Conservation (phyloP, 2,888 invertebrate species). For the Carterocephalus palaemon region DNA sequence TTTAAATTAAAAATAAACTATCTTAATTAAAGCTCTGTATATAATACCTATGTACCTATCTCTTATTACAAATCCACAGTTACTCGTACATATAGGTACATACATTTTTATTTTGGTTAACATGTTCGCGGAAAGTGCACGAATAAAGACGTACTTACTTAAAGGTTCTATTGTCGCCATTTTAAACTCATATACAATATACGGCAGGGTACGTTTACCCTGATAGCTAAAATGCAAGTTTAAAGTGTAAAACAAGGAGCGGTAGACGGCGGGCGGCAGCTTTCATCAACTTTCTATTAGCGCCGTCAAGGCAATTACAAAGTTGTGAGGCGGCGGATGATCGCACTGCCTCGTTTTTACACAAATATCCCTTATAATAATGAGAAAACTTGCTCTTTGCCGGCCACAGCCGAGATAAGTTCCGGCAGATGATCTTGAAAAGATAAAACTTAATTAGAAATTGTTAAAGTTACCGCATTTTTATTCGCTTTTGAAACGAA, state of each 20-base stretch:
- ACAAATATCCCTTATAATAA: slow-evolving; percentile 70
- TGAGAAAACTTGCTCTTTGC: slow-evolving; percentile 70
- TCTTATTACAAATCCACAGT: no score
- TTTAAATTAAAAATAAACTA: no score
- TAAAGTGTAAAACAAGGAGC: slow-evolving; percentile 60
- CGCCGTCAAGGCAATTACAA: slow-evolving; percentile 74
- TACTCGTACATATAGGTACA: no score
- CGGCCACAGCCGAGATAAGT: slow-evolving; percentile 45
- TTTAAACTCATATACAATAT: background rate
- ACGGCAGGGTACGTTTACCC: slow-evolving; percentile 31
- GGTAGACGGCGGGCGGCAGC: slow-evolving; percentile 56
- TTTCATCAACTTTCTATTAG: slow-evolving; percentile 75
- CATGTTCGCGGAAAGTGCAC: no score
- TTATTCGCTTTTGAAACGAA: slow-evolving; percentile 17
- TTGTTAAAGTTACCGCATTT: slow-evolving; percentile 32
- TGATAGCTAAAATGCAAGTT: slow-evolving; percentile 62
- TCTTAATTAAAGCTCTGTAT: no score
- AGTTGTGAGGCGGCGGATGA: slow-evolving; percentile 59
- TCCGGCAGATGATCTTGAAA: slow-evolving; percentile 64
- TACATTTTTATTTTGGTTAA: no score
- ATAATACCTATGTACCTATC: no score
- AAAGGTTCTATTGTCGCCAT: no score
- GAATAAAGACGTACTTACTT: no score
- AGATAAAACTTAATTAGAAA: slow-evolving; percentile 47
- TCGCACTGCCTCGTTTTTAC: slow-evolving; percentile 61